A percentile compares a stretch with the other conserved stretches of the same genome.
These are phyloP conservation scores for Clarias gariepinus DNA, from an alignment of 2,113 vertebrate species.

Conservation along the genomic window DNA sequence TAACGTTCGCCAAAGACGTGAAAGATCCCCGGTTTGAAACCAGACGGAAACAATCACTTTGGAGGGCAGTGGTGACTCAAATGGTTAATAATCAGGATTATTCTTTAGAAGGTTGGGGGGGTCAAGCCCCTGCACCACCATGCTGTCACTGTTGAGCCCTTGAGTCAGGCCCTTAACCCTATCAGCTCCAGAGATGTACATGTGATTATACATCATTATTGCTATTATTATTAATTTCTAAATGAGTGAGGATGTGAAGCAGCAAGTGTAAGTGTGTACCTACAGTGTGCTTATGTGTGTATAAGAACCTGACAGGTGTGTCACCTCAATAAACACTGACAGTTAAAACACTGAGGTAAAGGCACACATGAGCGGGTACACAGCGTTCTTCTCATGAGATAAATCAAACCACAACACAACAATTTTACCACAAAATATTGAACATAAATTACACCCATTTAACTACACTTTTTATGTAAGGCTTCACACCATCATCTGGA, in stretches of 20 bases:
- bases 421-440: neutral
- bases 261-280: neutral
- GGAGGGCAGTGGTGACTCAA: no score
- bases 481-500: neutral
- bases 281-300: neutral
- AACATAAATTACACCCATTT: neutral
- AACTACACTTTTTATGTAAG: neutral
- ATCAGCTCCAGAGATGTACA: no score
- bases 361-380: neutral
- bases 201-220: no score
- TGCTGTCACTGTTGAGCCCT: no score
- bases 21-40: no score
- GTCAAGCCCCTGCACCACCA: no score
- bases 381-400: neutral
- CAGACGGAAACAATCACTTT: no score
- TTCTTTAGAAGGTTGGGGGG: no score
- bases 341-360: neutral
- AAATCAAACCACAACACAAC: neutral
- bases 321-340: neutral
- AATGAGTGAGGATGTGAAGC: neutral
- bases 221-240: neutral
- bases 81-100: no score
- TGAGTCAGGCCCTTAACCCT: no score
- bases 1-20: slow-evolving; percentile 61
- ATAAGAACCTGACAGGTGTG: neutral